Base-by-base conservation (phyloP, 2,797 vertebrate genomes). In the Podarcis lilfordi region DNA sequence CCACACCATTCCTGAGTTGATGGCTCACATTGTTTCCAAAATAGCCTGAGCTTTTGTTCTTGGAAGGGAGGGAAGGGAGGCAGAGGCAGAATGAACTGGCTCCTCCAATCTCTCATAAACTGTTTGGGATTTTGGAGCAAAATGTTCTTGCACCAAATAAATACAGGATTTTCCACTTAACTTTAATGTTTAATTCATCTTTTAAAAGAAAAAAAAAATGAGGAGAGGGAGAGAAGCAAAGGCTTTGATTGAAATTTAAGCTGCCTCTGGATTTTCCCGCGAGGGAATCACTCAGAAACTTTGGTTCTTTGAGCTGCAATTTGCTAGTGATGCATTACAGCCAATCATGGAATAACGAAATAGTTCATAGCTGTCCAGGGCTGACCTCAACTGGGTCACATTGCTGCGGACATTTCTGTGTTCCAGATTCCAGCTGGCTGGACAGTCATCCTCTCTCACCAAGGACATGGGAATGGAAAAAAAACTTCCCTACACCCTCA, bases 111-210 rank as follows among this genome's bases (percentile, higher is more conserved):
- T 59, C 17, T 71, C 85, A 37, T 37, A 37, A 86, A n/a, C 75
- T 80, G 64, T 76, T 55, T 80, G 77, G 59, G 77, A 19, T 71
- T 80, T 72, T n/a, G 50, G 76, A 80, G 66, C 69, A 64, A 85
- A 89, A 85, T 85, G 82, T 79, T 85, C 87, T 85, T 6, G 3
- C 69, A 35, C 76, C 64, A 84, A 80, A 61, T 71, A 78, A 85
- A 55, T 80, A 61, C 82, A 71, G 21, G 66, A 40, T 85, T 80
- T 69, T 43, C 87, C 76, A 89, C 82, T 89, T 61, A 85, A 69
- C 85, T 86, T 86, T 80, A 80, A 86, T 80, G 77, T 86, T 80
- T 86, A 80, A 86, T 86, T 86, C 85, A 86, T 86, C 76, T 76
- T 85, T 68, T 64, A 32, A 45, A 43, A 40, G 64, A 15, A 27